Base-by-base conservation (phyloP, 2,888 invertebrate species). In the Ernsta delagoae region DNA sequence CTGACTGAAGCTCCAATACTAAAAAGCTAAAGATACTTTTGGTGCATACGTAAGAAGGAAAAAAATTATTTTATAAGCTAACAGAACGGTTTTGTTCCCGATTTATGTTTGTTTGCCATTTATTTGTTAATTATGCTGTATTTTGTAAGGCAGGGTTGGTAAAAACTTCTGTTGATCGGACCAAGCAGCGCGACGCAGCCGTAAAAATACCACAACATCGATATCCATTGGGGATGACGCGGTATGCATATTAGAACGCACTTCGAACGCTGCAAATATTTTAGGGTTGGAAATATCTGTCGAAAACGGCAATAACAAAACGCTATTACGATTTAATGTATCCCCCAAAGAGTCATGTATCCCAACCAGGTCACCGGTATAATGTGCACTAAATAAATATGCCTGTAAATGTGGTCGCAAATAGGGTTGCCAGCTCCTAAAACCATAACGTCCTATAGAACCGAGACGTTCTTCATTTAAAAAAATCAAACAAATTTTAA, bases 301-400 rank as follows among this genome's bases (percentile, higher is more conserved):
- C 50, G 59, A 31, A 54, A 72, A 67, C 72, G 73, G 71, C 72
- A 62, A 60, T 70, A 70, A 59, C 65, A 70, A 66, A 68, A 62
- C 41, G 60, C 54, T 70, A 67, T 70, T 61, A 72, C 67, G 65
- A 66, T 68, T 70, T 61, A 71, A 72, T 63, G 59, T 61, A 70
- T 45, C 68, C 71, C 70, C 72, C n/a, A 59, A 54, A 69, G 73
- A 73, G 68, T 31, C 68, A 60, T 72, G 66, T 65, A 73, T 71
- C 54, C 66, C 60, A 66, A 60, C 57, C 66, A 70, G 71, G 66
- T 71, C 70, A 70, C 65, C 60, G 50, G 65, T 68, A 65, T 70
- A 71, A 71, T 56, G 67, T 64, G 62, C 63, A 66, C 66, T 66
- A 68, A 68, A 70, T 70, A 71, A 72, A 73, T 69, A 73, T 69